Evolutionary conservation across 1,140 invertebrate genomes (phyloP).

Genomic region (Aphelinus certus): DNA sequence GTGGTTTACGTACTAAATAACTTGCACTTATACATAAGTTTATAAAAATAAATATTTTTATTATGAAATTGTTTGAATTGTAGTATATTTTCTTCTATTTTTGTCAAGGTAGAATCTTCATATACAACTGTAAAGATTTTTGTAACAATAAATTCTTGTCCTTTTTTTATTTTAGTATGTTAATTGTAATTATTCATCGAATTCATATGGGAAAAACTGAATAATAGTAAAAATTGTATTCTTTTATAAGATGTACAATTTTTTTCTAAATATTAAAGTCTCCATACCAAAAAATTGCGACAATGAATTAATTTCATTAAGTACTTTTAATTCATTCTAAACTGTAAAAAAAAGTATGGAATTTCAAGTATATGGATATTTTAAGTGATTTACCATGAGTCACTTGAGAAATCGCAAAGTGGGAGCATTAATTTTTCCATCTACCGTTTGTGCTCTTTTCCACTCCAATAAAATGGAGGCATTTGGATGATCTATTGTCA

Average conservation of each 20-base stretch:
- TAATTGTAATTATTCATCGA: conserved; percentile 13
- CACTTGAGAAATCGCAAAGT: conserved; percentile 21
- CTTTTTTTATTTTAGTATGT: conserved; percentile 2
- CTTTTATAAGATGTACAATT: conserved; percentile 19
- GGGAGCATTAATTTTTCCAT: conserved; percentile 18
- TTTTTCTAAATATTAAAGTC: conserved; percentile 13
- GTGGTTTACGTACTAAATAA: neutral
- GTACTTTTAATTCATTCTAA: too few species aligned
- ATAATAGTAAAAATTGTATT: conserved; percentile 7
- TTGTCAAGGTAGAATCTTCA: conserved; percentile 18
- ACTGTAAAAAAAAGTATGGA: neutral
- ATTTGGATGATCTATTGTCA: too few species aligned
- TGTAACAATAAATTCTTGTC: conserved; percentile 18
- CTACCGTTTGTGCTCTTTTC: conserved; percentile 27
- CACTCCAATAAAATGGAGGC: conserved; percentile 2
- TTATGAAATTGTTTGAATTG: conserved; percentile 18
- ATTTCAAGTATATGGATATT: neutral
- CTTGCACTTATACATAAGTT: conserved; percentile 23
- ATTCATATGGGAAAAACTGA: neutral
- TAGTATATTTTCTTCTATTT: neutral
- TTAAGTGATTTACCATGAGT: neutral
- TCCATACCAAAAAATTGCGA: neutral
- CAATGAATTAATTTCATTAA: too few species aligned
- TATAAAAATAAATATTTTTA: conserved; percentile 38
- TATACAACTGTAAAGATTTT: conserved; percentile 33